phyloP scores from a whole-genome alignment of 2,113 vertebrate species.

The Sula dactylatra region DNA sequence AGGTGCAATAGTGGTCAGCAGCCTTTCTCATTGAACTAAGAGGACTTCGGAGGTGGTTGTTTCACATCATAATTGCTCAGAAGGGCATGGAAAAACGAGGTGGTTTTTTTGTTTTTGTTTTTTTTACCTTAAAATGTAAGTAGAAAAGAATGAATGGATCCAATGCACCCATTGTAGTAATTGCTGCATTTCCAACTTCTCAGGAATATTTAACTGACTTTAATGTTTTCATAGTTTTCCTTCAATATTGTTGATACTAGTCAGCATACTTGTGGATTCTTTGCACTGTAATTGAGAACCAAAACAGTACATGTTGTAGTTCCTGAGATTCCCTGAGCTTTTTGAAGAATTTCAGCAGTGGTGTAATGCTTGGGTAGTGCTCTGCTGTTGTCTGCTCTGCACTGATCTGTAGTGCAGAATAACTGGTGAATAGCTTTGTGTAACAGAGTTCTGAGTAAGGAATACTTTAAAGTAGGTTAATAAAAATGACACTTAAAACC shows the following conservation, averaged over 20 bases:
- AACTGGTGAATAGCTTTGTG: background rate
- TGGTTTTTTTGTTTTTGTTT: too few relatives aligned
- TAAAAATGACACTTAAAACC: background rate
- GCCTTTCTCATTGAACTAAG: background rate
- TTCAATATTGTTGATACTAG: background rate
- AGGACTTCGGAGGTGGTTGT: background rate
- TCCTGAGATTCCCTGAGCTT: background rate
- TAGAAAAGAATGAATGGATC: background rate
- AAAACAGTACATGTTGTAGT: accelerated
- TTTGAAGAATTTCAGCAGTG: background rate
- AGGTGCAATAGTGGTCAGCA: background rate
- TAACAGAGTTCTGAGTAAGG: background rate
- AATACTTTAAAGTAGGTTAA: background rate
- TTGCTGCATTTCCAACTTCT: background rate
- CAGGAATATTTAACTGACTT: background rate
- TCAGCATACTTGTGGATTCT: background rate
- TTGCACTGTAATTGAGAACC: background rate
- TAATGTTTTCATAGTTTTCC: background rate
- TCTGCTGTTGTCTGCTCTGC: background rate
- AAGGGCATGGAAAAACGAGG: background rate
- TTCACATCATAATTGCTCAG: background rate
- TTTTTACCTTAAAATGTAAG: background rate
- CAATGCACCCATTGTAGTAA: background rate
- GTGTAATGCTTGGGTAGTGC: accelerated
- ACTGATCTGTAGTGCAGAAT: background rate